Evolutionary conservation across 2,888 invertebrate genomes (phyloP).

Genomic region (Synergus laeviventris): DNA sequence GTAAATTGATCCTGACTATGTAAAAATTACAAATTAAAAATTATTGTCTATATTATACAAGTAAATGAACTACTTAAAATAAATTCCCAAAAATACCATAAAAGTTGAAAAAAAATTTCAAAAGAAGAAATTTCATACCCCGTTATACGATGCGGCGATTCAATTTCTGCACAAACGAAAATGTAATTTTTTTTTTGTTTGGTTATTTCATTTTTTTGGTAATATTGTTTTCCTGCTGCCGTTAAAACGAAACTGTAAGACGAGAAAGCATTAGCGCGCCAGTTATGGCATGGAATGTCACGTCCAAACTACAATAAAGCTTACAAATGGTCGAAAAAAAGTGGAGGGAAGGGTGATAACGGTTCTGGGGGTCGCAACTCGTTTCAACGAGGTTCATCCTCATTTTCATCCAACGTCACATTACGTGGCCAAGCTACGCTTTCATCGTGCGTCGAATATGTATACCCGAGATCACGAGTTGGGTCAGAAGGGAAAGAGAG

Average conservation of each 20-base stretch:
- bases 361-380: slow-evolving; percentile 46
- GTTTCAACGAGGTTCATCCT: slow-evolving; percentile 45
- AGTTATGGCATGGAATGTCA: slow-evolving; percentile 47
- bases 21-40: too few relatives aligned
- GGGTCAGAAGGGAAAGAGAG: slow-evolving; percentile 26
- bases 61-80: too few relatives aligned
- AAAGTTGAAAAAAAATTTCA: too few relatives aligned
- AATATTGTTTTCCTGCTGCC: not conserved
- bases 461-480: slow-evolving; percentile 20
- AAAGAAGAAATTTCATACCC: too few relatives aligned
- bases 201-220: not conserved
- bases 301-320: slow-evolving; percentile 53
- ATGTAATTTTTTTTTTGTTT: not conserved
- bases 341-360: slow-evolving; percentile 57
- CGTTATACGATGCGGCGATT: too few relatives aligned
- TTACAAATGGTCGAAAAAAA: slow-evolving; percentile 61
- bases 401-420: slow-evolving; percentile 60
- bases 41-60: too few relatives aligned
- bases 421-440: slow-evolving; percentile 52
- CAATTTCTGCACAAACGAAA: too few relatives aligned
- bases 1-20: too few relatives aligned
- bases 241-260: too few relatives aligned
- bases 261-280: slow-evolving; percentile 23
- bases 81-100: too few relatives aligned
- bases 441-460: slow-evolving; percentile 36